These are phyloP conservation scores for Sympetrum striolatum DNA, from an alignment of 2,888 invertebrate species.

Conservation along the genomic window DNA sequence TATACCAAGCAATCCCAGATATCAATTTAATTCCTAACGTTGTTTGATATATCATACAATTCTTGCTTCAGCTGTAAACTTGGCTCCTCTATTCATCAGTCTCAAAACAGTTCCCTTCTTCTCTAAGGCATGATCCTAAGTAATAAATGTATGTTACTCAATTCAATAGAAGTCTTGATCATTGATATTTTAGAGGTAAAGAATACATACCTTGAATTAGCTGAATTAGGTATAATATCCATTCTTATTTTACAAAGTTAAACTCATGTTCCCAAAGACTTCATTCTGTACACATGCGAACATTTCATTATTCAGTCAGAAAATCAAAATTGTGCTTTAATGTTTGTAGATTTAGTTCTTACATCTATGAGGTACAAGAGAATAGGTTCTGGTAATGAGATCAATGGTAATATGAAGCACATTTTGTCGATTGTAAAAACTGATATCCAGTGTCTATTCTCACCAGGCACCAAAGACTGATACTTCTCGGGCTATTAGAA, in stretches of 20 bases:
- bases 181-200: not conserved
- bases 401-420: conserved; percentile 34
- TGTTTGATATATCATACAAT: conserved; percentile 3
- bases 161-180: not conserved
- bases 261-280: not conserved
- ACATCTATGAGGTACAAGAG: conserved; percentile 30
- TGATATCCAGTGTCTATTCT: conserved; percentile 7
- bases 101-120: not conserved
- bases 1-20: conserved; percentile 1
- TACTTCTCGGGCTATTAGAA: not conserved
- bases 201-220: not conserved
- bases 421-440: not conserved
- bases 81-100: not conserved
- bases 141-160: not conserved
- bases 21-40: conserved; percentile 29
- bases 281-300: not conserved
- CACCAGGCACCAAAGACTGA: not conserved
- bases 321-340: conserved; percentile 37
- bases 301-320: not conserved
- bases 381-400: conserved; percentile 21
- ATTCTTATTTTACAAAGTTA: not conserved
- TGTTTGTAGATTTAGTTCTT: conserved; percentile 3
- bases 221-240: not conserved
- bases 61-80: not conserved
- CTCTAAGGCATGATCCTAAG: not conserved